A percentile compares a stretch with the other conserved stretches of the same genome.
These are phyloP conservation scores for Proisotoma minuta DNA, from an alignment of 2,888 invertebrate genomes.

Conservation along the genomic window DNA sequence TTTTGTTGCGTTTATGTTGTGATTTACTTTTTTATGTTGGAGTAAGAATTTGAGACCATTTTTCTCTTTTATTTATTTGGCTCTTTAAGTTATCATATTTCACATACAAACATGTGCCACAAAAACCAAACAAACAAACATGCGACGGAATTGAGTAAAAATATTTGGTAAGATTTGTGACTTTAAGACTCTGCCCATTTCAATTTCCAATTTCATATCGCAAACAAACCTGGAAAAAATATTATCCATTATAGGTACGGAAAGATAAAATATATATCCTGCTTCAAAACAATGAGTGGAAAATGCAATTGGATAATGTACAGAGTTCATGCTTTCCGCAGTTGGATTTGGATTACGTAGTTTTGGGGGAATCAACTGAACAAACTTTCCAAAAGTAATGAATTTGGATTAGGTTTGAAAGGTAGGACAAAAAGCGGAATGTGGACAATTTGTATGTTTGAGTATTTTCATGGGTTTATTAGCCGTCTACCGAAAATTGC, in stretches of 20 bases:
- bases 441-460: too few species aligned
- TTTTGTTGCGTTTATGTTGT: background rate
- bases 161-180: background rate
- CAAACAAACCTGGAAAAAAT: background rate
- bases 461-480: too few species aligned
- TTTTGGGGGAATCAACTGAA: too few species aligned
- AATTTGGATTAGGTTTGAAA: too few species aligned
- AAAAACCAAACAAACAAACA: background rate
- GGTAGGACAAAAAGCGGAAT: too few species aligned
- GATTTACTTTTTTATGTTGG: background rate
- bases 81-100: slow-evolving; percentile 10
- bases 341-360: too few species aligned
- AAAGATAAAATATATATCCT: background rate
- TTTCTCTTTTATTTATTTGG: slow-evolving; percentile 7
- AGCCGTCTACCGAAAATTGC: too few species aligned
- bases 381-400: too few species aligned
- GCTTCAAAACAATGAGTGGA: too few species aligned
- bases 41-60: slow-evolving; percentile 1
- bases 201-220: background rate
- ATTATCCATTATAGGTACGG: background rate
- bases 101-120: slow-evolving; percentile 1
- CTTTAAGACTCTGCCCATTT: background rate
- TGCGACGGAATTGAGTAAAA: background rate
- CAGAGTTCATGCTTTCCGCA: too few species aligned
- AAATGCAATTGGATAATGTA: too few species aligned